Base-by-base conservation (phyloP, 2,888 invertebrate species). In the Lepidocyrtoides sp. region DNA sequence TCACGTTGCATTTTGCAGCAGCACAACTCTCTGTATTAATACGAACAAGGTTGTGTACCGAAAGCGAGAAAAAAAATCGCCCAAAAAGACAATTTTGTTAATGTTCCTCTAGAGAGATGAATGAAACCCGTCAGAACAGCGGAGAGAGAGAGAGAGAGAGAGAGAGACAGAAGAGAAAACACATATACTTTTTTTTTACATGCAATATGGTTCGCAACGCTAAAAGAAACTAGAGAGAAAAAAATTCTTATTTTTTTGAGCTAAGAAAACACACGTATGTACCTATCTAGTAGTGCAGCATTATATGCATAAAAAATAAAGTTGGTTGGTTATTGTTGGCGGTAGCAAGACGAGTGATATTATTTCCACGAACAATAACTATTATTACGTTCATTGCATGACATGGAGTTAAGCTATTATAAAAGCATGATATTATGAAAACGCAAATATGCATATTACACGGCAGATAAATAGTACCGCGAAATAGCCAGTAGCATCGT, bases 61-160 rank as follows among this genome's bases (percentile, higher is more conserved):
- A 60, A 60, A 91, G 79, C 85, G 85, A 91, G 85, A 90, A 79
- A 91, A 91, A 91, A 91, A 91, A 89, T 91, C 86, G 91, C 92
- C 92, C 86, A 93, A 93, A 93, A 93, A 93, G 92, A 93, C 93
- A 93, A 93, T 93, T 93, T 93, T 91, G 93, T 93, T 92, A 93
- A 93, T 93, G 93, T 93, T 89, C 90, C 93, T 91, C 92, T 69
- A 83, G 93, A 93, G 93, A 92, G 89, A 89, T 89, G 82, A 87
- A 91, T 81, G 88, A 86, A 86, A 82, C 87, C 63, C 81, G 81
- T 85, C 44, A 79, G 75, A 79, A 48, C 20, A 82, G 26, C 41
- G 51, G 29, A 41, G 60, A 60, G 5, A 41, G 41, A 41, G 10
- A 4, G 41, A 10, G 41, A 41, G 41, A 41, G 17, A 41, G 41